Percentiles rank a stretch among this genome's conserved stretches.
Evolutionary conservation across 2,113 vertebrate species (phyloP).

Genomic region (Alaudala cheleensis): DNA sequence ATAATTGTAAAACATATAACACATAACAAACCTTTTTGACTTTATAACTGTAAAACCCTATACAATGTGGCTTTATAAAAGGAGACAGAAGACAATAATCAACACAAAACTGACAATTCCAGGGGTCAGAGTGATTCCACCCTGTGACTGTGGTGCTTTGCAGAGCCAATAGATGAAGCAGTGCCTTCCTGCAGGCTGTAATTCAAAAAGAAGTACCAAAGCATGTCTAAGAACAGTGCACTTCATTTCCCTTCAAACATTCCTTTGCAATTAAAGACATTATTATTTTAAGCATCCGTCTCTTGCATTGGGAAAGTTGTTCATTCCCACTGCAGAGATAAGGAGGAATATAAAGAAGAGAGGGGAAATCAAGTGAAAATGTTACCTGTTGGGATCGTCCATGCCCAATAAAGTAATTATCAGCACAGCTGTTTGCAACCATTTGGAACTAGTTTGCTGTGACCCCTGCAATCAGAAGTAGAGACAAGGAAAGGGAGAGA

Average conservation of each 20-base stretch:
- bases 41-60: not conserved
- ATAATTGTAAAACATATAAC: not conserved
- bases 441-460: not conserved
- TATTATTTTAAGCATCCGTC: not conserved
- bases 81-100: not conserved
- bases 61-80: not conserved
- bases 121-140: not conserved
- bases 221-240: not conserved
- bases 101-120: not conserved
- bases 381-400: not conserved
- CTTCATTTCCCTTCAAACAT: not conserved
- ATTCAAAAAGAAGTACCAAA: not conserved
- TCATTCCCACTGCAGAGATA: not conserved
- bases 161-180: not conserved
- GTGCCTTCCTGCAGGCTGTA: not conserved
- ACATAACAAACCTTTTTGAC: not conserved
- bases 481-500: not conserved
- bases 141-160: not conserved
- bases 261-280: not conserved
- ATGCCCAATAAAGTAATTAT: not conserved
- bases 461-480: not conserved
- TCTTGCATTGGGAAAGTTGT: not conserved
- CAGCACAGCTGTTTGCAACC: not conserved
- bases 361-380: not conserved
- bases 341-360: not conserved